A percentile compares a stretch with the other conserved stretches of the same genome.
Conservation (phyloP, 35 echinoderm and acorn worm species). For the Diadema setosum region DNA sequence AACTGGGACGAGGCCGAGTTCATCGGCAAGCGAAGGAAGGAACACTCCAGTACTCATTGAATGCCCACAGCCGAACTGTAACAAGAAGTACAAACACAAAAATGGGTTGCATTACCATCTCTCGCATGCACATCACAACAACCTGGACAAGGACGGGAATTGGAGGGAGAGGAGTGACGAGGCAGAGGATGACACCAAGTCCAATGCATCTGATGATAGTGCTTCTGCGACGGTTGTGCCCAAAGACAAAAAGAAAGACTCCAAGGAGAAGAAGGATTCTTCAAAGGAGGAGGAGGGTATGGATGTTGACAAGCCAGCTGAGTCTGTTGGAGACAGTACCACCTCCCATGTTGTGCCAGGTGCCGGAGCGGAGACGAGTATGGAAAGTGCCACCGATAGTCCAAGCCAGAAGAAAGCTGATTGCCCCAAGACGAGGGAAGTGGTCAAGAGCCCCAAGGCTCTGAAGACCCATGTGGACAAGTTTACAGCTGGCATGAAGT, state of each 20-base stretch:
- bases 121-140: conserved; percentile 81
- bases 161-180: not conserved
- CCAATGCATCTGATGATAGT: conserved; percentile 19
- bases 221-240: not conserved
- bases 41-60: conserved; percentile 67
- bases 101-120: conserved; percentile 95
- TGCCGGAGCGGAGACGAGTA: not conserved
- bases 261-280: conserved; percentile 25
- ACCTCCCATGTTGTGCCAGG: not conserved
- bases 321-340: not conserved
- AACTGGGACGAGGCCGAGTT: conserved; percentile 47
- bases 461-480: conserved; percentile 1
- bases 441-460: conserved; percentile 4
- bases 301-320: not conserved
- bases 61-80: conserved; percentile 98
- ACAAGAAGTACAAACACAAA: conserved; percentile 98
- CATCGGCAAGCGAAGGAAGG: not conserved
- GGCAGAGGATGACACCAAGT: conserved; percentile 8
- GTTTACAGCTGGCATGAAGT: conserved; percentile 10
- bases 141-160: not conserved
- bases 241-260: conserved; percentile 1
- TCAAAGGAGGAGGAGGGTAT: conserved; percentile 19
- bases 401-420: not conserved
- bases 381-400: not conserved
- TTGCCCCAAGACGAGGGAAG: not conserved